Evolutionary conservation across 1,140 invertebrate species (phyloP).

Genomic region (Scaptodrosophila lebanonensis): DNA sequence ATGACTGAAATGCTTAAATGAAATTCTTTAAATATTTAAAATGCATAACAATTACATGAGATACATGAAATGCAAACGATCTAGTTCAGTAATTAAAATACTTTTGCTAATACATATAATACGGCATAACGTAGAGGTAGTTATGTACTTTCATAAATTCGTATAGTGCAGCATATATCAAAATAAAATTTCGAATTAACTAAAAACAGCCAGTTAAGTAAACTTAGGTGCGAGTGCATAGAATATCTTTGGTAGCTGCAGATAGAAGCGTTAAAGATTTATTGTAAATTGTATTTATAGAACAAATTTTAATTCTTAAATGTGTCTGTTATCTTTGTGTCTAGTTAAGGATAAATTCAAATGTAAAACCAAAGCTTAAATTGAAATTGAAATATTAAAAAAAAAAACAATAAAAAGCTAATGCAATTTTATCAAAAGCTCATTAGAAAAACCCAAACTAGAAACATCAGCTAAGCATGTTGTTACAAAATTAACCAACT

Average conservation of each 20-base stretch:
- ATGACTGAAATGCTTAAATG: conserved; percentile 70
- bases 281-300: no score
- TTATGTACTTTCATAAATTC: conserved; percentile 22
- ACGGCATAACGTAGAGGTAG: conserved; percentile 30
- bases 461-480: conserved; percentile 21
- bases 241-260: no score
- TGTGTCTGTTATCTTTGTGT: background rate
- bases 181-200: conserved; percentile 51
- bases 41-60: conserved; percentile 14
- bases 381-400: no score
- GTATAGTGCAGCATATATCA: conserved; percentile 34
- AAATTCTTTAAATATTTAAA: conserved; percentile 62
- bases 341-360: no score
- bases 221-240: no score
- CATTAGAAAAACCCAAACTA: conserved; percentile 45
- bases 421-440: conserved; percentile 8
- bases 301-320: background rate
- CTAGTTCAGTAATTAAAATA: conserved; percentile 49
- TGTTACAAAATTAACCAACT: conserved; percentile 36
- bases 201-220: conserved; percentile 22
- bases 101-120: conserved; percentile 57
- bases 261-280: no score
- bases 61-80: conserved; percentile 31
- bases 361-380: no score
- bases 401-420: no score